A percentile compares a stretch with the other conserved stretches of the same genome.
Evolutionary conservation across 2,797 vertebrate species (phyloP).

Genomic region (Threskiornis aethiopicus): DNA sequence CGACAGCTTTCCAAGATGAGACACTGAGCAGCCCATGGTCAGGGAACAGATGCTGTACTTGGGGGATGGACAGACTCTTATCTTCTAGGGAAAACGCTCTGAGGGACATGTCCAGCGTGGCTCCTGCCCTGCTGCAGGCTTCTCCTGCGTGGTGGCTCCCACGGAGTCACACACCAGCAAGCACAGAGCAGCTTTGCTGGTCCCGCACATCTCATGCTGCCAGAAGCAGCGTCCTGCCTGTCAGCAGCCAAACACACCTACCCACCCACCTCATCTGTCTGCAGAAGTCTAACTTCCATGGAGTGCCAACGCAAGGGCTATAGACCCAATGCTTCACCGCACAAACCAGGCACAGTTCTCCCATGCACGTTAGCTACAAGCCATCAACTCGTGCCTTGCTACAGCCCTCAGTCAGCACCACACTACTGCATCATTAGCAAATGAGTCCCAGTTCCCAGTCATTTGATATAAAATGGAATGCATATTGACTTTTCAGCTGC

Average conservation of each 20-base stretch:
- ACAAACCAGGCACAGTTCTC: not conserved
- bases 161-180: rapidly evolving
- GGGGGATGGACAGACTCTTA: rapidly evolving
- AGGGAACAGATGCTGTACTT: not conserved
- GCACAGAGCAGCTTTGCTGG: not conserved
- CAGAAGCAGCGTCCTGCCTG: not conserved
- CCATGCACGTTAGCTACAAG: not conserved
- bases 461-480: not conserved
- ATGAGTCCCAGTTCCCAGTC: not conserved
- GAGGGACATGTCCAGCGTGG: rapidly evolving
- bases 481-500: not conserved
- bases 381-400: not conserved
- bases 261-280: rapidly evolving
- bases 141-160: not conserved
- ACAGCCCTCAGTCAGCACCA: not conserved
- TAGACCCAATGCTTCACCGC: rapidly evolving
- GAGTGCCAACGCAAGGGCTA: not conserved
- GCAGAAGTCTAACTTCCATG: not conserved
- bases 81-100: not conserved
- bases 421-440: not conserved
- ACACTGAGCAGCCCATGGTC: not conserved
- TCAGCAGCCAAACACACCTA: not conserved
- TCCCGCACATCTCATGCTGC: not conserved
- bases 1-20: not conserved
- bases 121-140: not conserved